phyloP scores from a whole-genome alignment of 92 coral and sea anemone species.

The Parazoanthus swiftii region DNA sequence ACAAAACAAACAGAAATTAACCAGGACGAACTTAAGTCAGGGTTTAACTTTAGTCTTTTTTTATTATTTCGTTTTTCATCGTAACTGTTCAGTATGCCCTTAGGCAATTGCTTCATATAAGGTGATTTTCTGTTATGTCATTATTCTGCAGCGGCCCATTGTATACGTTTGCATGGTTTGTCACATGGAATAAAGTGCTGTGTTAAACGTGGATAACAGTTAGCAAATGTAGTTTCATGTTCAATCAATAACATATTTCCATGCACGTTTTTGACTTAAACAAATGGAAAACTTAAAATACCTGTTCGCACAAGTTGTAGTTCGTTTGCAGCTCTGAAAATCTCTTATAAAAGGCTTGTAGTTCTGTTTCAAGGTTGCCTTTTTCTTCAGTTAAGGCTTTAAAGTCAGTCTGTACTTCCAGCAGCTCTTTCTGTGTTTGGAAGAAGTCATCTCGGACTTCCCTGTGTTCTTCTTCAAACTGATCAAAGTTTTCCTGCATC shows the following conservation, averaged over 20 bases:
- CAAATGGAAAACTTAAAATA: neutral
- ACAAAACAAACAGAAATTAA: no score
- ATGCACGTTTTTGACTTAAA: neutral
- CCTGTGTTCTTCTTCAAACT: conserved; percentile 27
- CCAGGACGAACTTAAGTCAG: no score
- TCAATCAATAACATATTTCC: neutral
- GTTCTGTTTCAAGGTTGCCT: conserved; percentile 14
- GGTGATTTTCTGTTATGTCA: no score
- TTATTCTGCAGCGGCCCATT: no score
- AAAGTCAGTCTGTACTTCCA: conserved; percentile 5
- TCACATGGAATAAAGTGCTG: no score
- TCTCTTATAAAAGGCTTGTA: conserved; percentile 25
- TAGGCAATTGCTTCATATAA: no score
- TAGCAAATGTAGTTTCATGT: no score
- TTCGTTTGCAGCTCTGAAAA: conserved; percentile 27
- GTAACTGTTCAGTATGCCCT: no score
- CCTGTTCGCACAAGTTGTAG: conserved; percentile 30
- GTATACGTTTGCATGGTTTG: no score
- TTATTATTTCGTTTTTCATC: no score
- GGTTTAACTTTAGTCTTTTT: no score
- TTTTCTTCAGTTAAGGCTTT: conserved; percentile 15
- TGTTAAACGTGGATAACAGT: no score
- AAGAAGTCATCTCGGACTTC: conserved; percentile 16
- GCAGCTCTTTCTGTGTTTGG: conserved; percentile 20
- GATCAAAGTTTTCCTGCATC: conserved; percentile 11